phyloP scores from a whole-genome alignment of 2,797 vertebrate genomes.

The Neosilurus mollespiculum region DNA sequence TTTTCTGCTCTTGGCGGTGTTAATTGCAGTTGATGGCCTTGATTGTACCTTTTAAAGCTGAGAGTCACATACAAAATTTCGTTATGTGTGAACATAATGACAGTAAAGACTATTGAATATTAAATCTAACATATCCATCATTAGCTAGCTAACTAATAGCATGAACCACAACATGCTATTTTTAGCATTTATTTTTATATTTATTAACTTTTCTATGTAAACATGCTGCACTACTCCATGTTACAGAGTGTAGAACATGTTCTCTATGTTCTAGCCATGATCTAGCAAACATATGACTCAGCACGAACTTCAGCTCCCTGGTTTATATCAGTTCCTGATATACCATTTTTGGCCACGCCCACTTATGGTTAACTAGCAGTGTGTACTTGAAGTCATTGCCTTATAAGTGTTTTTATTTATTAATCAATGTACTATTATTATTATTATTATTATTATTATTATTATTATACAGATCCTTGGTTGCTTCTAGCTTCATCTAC shows the following conservation, averaged over 20 bases:
- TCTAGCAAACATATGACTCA: background rate
- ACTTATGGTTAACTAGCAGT: background rate
- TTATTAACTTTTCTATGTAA: background rate
- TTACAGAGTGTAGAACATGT: background rate
- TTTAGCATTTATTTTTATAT: background rate
- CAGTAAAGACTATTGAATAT: too few relatives aligned
- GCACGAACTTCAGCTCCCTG: background rate
- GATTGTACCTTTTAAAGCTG: too few relatives aligned
- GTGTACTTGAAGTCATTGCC: background rate
- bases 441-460: background rate
- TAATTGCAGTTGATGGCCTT: too few relatives aligned
- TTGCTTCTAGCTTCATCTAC: background rate
- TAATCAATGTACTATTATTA: too few relatives aligned
- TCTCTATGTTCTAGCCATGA: background rate
- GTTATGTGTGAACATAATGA: too few relatives aligned
- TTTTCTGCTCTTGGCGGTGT: too few relatives aligned
- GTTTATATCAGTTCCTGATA: background rate
- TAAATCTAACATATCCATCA: background rate
- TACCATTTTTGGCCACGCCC: background rate
- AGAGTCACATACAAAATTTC: too few relatives aligned
- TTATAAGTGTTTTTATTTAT: background rate
- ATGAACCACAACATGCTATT: background rate
- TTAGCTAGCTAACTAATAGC: background rate
- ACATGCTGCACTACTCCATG: background rate
- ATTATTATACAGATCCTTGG: background rate